Evolutionary conservation across 1,140 invertebrate species (phyloP), one percentile per base, ranked within the genome.

Genomic region (Drosophila chauvacae): DNA sequence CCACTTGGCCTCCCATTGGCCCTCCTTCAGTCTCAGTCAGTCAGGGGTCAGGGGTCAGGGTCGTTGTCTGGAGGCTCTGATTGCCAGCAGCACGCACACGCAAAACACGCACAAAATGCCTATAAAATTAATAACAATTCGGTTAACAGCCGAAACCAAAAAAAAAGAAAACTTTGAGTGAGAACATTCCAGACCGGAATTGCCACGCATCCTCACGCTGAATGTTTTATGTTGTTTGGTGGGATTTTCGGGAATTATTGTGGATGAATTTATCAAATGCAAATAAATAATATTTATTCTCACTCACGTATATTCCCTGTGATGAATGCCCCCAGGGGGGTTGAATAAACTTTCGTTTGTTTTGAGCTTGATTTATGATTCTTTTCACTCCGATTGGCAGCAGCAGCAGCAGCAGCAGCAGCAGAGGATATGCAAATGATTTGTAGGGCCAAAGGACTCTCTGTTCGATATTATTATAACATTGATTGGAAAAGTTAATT

Each of bases 91-190:
- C 70, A 73, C 70, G 70, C 72, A 76, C 53, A 58, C 60, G 51
- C 68, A 73, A 50, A 56, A 59, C 51, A 66, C 53, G 72, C 62
- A 76, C 62, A 42, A 77, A 76, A 59, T 59, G 61, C 16, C 72
- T 76, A 77, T 77, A 59, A 75, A 75, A 64, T 76, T 77, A 77
- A 77, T 77, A 76, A 76, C 73, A 77, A 76, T 75, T 71, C 44
- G 53, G 53, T 42, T 72, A 71, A 71, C 42, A 44, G 65, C 30
- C 13, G 26, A 68, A 70, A 53, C 23, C 62, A 7, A 51, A 50
- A 48, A 26, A 4, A 26, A 26, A 26, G 13, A 35, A 62, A 33
- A 47, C 41, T 72, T 72, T 60, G 44, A 59, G 33, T 51, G 37
- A n/a, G 28, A 57, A 51, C 13, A 70, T 30, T 30, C 30, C 30